Evolutionary conservation across 2,888 invertebrate genomes (phyloP).

Genomic region (Xylota segnis): DNA sequence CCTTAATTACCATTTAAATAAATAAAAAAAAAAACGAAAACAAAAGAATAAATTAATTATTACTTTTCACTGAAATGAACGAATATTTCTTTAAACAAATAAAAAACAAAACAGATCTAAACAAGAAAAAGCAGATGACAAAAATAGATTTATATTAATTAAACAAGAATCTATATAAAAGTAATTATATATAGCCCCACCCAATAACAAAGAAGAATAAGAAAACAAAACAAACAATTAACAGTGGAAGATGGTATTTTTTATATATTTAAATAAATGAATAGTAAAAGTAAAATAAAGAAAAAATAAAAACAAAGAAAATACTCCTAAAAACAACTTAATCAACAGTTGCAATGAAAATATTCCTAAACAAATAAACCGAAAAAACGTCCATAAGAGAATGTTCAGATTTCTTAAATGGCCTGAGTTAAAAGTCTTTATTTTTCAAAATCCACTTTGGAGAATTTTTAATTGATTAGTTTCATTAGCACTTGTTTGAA

Average conservation of each 20-base stretch:
- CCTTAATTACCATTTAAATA: conserved; percentile 76
- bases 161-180: conserved; percentile 69
- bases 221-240: conserved; percentile 64
- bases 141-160: conserved; percentile 72
- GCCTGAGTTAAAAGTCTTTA: conserved; percentile 67
- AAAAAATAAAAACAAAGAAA: conserved; percentile 39
- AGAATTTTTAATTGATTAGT: conserved; percentile 59
- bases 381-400: conserved; percentile 76
- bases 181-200: conserved; percentile 75
- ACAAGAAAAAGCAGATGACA: conserved; percentile 56
- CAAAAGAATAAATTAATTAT: conserved; percentile 60
- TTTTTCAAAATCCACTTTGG: conserved; percentile 75
- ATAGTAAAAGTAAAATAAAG: conserved; percentile 63
- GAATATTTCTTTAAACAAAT: conserved; percentile 68
- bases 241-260: conserved; percentile 77
- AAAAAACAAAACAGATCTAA: conserved; percentile 53
- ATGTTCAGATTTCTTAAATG: conserved; percentile 75
- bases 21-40: conserved; percentile 44
- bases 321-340: conserved; percentile 76
- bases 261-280: conserved; percentile 75
- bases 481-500: conserved; percentile 65
- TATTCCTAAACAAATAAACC: conserved; percentile 76
- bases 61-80: conserved; percentile 72
- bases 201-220: conserved; percentile 70
- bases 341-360: conserved; percentile 76